phyloP scores from a whole-genome alignment of 2,888 invertebrate species.

The Leptopterna dolabrata region DNA sequence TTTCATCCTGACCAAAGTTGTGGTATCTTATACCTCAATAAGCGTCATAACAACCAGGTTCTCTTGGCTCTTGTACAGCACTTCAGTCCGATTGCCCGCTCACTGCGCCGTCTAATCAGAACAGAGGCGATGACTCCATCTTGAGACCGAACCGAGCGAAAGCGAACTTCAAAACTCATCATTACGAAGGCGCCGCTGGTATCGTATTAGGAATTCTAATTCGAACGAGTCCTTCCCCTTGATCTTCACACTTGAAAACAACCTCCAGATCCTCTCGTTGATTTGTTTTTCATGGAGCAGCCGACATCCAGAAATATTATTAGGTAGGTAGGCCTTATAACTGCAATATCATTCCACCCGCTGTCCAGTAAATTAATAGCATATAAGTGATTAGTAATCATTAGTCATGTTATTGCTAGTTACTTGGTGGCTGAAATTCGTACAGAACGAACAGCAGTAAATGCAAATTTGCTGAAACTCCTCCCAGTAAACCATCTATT shows the following conservation, averaged over 20 bases:
- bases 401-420: too few relatives aligned
- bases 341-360: too few relatives aligned
- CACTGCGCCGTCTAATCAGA: background rate
- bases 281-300: background rate
- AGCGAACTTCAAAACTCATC: background rate
- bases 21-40: too few relatives aligned
- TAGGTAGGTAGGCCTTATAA: too few relatives aligned
- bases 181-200: background rate
- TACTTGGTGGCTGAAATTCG: too few relatives aligned
- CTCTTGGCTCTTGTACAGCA: background rate
- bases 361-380: too few relatives aligned
- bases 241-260: background rate
- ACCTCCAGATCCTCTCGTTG: background rate
- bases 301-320: background rate
- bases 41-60: background rate
- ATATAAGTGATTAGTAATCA: too few relatives aligned
- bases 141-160: background rate
- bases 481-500: too few relatives aligned
- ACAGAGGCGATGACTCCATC: background rate
- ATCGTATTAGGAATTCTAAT: background rate
- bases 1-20: too few relatives aligned
- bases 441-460: too few relatives aligned
- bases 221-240: background rate
- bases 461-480: too few relatives aligned
- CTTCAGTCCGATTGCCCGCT: background rate